Conservation (phyloP, 2,113 vertebrate genomes). For the Telmatochromis sp. region DNA sequence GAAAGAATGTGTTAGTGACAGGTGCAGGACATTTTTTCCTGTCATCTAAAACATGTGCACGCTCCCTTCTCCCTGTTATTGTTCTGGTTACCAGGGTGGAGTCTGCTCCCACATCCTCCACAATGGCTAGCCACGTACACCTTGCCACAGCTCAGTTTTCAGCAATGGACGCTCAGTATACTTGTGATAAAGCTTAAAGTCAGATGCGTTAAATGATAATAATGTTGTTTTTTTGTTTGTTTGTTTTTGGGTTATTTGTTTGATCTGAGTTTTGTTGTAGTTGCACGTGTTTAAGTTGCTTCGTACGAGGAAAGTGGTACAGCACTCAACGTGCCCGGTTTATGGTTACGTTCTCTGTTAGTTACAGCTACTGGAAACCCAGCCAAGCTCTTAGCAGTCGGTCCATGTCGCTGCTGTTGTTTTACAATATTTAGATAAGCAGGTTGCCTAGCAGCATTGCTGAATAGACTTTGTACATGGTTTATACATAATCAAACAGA, state of each 20-base stretch:
- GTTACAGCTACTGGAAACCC: constrained; percentile 20
- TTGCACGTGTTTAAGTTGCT: neutral
- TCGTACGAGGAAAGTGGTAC: neutral
- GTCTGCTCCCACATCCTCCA: neutral
- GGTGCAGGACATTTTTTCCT: constrained; percentile 49
- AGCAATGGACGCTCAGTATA: neutral
- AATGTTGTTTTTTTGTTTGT: neutral
- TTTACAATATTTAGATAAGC: constrained; percentile 70
- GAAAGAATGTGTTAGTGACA: constrained; percentile 56
- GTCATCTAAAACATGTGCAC: constrained; percentile 37
- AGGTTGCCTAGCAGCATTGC: constrained; percentile 41
- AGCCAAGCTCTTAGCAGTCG: constrained; percentile 12
- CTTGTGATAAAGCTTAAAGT: neutral
- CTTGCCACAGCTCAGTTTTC: neutral
- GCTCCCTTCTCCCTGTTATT: constrained; percentile 1
- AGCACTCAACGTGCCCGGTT: neutral
- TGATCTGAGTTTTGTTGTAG: neutral
- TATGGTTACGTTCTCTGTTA: neutral
- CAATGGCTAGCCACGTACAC: neutral
- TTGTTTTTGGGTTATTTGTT: neutral
- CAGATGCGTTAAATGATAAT: neutral
- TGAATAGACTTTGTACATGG: constrained; percentile 46
- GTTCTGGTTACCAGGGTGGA: constrained; percentile 14
- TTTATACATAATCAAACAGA: constrained; percentile 43
- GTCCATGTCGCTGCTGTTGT: constrained; percentile 20